phyloP scores from a whole-genome alignment of 2,888 invertebrate genomes.

The Epinotia demarniana region DNA sequence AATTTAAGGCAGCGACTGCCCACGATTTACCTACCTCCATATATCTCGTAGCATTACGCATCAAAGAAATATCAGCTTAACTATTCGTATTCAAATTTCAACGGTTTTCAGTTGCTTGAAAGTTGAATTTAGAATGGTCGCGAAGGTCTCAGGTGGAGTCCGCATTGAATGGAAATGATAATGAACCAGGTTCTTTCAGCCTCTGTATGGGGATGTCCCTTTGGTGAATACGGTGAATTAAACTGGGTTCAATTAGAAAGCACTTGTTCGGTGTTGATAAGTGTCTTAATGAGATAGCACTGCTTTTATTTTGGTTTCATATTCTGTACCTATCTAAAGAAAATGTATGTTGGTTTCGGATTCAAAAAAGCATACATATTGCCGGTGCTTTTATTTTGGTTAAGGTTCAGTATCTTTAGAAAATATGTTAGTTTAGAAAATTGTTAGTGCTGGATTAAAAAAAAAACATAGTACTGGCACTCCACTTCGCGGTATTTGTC shows the following conservation, averaged over 20 bases:
- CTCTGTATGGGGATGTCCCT: conserved; percentile 55
- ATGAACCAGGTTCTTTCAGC: conserved; percentile 63
- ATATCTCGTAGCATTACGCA: conserved; percentile 37
- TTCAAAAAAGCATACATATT: too few species aligned
- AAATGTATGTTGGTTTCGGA: too few species aligned
- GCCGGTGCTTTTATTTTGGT: too few species aligned
- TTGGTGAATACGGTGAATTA: conserved; percentile 59
- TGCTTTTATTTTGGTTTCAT: not conserved
- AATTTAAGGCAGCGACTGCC: conserved; percentile 33
- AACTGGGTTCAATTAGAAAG: conserved; percentile 55
- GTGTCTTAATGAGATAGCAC: conserved; percentile 22
- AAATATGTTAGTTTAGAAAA: too few species aligned
- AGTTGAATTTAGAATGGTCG: conserved; percentile 30
- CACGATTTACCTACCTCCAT: conserved; percentile 36
- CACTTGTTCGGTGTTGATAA: conserved; percentile 49
- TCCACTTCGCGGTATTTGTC: too few species aligned
- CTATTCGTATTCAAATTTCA: not conserved
- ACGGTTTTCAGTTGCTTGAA: conserved; percentile 24
- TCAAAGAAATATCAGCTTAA: conserved; percentile 39
- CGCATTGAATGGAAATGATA: conserved; percentile 64
- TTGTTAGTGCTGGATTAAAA: too few species aligned
- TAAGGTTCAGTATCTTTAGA: too few species aligned
- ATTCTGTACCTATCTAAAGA: too few species aligned
- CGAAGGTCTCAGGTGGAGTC: conserved; percentile 60
- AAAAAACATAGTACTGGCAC: too few species aligned